phyloP scores from a whole-genome alignment of 2,113 vertebrate genomes.

The Rousettus leschenaultii region DNA sequence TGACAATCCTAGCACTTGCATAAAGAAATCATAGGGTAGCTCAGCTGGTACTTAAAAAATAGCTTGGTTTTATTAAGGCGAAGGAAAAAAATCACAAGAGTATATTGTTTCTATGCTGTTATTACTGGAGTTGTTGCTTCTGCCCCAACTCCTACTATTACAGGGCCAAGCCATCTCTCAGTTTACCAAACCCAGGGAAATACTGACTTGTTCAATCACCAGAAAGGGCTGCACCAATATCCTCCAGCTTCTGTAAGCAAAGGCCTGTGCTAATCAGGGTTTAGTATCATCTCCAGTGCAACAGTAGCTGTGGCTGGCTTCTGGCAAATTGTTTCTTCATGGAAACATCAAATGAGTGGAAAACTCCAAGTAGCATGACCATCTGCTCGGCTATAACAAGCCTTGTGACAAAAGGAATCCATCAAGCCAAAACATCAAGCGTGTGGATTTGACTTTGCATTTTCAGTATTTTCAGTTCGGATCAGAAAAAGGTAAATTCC shows the following conservation, averaged over 20 bases:
- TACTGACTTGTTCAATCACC: background rate
- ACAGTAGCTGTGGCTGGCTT: slow-evolving; percentile 14
- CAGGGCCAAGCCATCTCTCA: background rate
- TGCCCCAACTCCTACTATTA: background rate
- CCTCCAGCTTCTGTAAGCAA: background rate
- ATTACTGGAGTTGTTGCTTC: background rate
- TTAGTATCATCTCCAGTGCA: background rate
- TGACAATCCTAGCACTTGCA: background rate
- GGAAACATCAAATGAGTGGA: slow-evolving; percentile 46
- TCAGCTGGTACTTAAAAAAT: background rate
- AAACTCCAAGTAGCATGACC: slow-evolving; percentile 35
- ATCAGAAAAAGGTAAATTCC: slow-evolving; percentile 34
- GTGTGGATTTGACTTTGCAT: background rate
- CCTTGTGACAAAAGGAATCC: background rate
- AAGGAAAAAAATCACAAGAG: background rate
- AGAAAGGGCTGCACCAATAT: background rate
- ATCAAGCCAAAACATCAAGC: background rate
- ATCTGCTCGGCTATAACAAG: background rate
- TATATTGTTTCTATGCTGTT: background rate
- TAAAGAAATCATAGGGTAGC: background rate
- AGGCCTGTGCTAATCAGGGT: background rate
- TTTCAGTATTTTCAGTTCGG: background rate
- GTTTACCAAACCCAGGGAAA: background rate
- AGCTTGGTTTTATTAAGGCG: background rate
- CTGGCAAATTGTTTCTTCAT: slow-evolving; percentile 54